phyloP scores from a whole-genome alignment of 2,888 invertebrate genomes.

The Linyphia triangularis region DNA sequence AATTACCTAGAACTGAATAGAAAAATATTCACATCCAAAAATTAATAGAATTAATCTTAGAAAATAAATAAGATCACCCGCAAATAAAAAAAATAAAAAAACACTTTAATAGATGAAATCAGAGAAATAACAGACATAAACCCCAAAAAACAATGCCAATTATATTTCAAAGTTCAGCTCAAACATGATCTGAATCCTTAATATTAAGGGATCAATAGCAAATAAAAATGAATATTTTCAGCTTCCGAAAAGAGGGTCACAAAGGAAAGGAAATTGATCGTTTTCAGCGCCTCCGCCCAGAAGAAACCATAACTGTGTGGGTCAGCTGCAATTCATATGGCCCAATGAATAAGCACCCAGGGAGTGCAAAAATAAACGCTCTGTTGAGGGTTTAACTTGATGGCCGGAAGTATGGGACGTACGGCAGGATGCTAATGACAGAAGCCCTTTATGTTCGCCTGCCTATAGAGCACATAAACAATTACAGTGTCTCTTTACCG shows the following conservation, averaged over 20 bases:
- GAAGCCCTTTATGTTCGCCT: constrained; percentile 4
- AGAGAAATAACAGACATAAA: no score
- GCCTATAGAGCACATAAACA: constrained; percentile 7
- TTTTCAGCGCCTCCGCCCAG: no score
- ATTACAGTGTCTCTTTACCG: not conserved
- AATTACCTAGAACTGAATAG: no score
- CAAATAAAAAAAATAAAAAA: no score
- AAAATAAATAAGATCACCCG: no score
- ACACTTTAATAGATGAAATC: no score
- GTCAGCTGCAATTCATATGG: not conserved
- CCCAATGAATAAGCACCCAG: not conserved
- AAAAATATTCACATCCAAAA: no score
- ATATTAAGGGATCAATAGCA: no score
- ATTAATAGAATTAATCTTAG: no score
- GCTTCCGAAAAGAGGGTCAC: not conserved
- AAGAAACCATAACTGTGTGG: not conserved
- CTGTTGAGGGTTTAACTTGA: constrained; percentile 13
- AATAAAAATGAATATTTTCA: not conserved
- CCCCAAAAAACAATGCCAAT: no score
- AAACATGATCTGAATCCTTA: no score
- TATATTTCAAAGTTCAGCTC: no score
- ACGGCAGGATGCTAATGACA: constrained; percentile 40
- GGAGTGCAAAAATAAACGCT: constrained; percentile 22
- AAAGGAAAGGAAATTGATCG: not conserved
- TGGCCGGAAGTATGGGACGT: constrained; percentile 40